Conservation (phyloP, 2,888 invertebrate species). For the Xestia sexstrigata region DNA sequence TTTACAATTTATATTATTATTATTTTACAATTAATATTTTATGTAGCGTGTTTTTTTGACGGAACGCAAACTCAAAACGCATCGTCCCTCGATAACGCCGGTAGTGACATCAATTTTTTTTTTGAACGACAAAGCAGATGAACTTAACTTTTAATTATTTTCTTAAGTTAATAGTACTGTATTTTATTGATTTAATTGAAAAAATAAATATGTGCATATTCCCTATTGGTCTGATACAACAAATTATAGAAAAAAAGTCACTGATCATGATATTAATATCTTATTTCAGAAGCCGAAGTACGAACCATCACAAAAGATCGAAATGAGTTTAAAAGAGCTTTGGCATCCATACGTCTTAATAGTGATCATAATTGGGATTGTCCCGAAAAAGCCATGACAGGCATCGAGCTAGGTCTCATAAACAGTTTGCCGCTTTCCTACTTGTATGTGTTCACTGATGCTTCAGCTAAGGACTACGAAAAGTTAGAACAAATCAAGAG, state of each 20-base stretch:
- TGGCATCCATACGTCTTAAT: constrained; percentile 62
- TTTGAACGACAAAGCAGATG: too few relatives aligned
- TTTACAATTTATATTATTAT: too few relatives aligned
- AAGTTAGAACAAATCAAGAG: constrained; percentile 70
- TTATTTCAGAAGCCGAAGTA: constrained; percentile 65
- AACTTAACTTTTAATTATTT: too few relatives aligned
- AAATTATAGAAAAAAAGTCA: not conserved
- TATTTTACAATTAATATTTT: too few relatives aligned
- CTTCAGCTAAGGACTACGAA: constrained; percentile 74
- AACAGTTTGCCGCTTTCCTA: constrained; percentile 75
- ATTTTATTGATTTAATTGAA: too few relatives aligned
- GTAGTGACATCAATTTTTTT: too few relatives aligned
- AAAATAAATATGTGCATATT: not conserved
- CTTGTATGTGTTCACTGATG: constrained; percentile 84
- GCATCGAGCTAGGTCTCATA: constrained; percentile 75
- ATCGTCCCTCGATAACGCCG: too few relatives aligned
- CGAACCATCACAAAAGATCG: constrained; percentile 70
- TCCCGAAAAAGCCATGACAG: constrained; percentile 78
- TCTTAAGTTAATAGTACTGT: too few relatives aligned
- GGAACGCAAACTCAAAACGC: too few relatives aligned
- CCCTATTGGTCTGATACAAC: too few relatives aligned
- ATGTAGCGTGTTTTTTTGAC: too few relatives aligned
- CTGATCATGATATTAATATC: not conserved
- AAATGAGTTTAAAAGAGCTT: constrained; percentile 68
- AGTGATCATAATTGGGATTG: constrained; percentile 74